Evolutionary conservation across 2,797 vertebrate species (phyloP).

Genomic region (Todus mexicanus): DNA sequence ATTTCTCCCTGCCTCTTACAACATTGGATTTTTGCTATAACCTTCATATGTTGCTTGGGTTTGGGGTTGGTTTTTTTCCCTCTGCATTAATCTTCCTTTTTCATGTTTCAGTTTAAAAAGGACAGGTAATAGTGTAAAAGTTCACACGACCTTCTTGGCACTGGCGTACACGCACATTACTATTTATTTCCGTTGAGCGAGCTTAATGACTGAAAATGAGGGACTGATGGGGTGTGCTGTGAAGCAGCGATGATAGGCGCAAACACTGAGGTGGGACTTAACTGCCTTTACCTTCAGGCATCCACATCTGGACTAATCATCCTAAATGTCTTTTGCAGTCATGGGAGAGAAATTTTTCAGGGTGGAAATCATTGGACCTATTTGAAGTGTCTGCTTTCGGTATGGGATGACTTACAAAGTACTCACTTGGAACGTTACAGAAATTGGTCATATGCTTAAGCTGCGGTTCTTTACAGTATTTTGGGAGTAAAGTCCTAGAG

Average conservation of each 20-base stretch:
- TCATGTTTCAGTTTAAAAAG: not conserved
- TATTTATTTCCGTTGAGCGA: not conserved
- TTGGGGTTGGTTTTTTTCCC: not conserved
- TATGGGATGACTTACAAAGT: not conserved
- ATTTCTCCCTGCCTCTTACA: constrained; percentile 1
- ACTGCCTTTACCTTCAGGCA: constrained; percentile 1
- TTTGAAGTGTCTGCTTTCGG: constrained; percentile 15
- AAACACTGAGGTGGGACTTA: not conserved
- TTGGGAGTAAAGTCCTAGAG: not conserved
- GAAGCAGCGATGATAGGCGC: not conserved
- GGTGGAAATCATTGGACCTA: not conserved
- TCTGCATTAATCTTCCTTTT: not conserved
- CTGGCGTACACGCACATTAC: not conserved
- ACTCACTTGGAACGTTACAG: not conserved
- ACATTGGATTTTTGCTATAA: not conserved
- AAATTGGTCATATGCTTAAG: not conserved
- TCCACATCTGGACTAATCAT: constrained; percentile 19
- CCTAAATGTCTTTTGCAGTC: constrained; percentile 43
- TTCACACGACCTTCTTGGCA: not conserved
- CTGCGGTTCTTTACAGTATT: not conserved
- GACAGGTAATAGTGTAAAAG: not conserved
- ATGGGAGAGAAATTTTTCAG: not conserved
- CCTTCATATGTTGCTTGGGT: not conserved
- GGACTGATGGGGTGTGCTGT: not conserved
- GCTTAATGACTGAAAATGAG: not conserved